Base-by-base conservation (phyloP, 2,888 invertebrate species). In the Blastobasis lacticolella region DNA sequence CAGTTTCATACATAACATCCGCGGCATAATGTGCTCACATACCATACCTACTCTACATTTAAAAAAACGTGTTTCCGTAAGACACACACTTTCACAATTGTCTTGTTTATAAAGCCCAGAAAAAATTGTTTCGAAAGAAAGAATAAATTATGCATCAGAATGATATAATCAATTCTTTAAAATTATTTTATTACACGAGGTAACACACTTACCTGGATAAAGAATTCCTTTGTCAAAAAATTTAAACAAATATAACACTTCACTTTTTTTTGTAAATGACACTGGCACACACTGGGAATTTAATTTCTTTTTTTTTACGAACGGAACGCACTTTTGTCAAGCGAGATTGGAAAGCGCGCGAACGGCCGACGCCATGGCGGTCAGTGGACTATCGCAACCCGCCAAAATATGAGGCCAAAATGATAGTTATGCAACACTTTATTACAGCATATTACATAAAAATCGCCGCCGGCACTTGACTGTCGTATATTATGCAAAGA, bases 361-460 rank as follows among this genome's bases (percentile, higher is more conserved):
- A 70, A 73, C 74, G 64, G 54, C 58, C 58, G 55, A 66, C 59
- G 71, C 70, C 81, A 81, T 80, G 76, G 80, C 78, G 65, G 57
- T 66, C 63, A 64, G 66, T 59, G 63, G 74, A 81, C 77, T 79
- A 78, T 75, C 67, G 78, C 71, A 77, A 78, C 72, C 69, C 68
- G 69, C 76, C 78, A 80, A 85, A 83, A 79, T 83, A 78, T 81
- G 82, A 82, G 84, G 83, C 75, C 83, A 73, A 73, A 81, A 77
- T 77, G 73, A 72, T 69, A 60, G 67, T 85, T 84, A 74, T 75
- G 71, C 72, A 84, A 86, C 68, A 57, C 47, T 72, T 78, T 76
- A 78, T 85, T 82, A 80, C 83, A 74, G 72, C 68, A 73, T 78
- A 79, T 86, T 86, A 84, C 79, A 84, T 84, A 84, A 86, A 85